phyloP scores from a whole-genome alignment of 2,113 vertebrate species.

The Megaleporinus macrocephalus region DNA sequence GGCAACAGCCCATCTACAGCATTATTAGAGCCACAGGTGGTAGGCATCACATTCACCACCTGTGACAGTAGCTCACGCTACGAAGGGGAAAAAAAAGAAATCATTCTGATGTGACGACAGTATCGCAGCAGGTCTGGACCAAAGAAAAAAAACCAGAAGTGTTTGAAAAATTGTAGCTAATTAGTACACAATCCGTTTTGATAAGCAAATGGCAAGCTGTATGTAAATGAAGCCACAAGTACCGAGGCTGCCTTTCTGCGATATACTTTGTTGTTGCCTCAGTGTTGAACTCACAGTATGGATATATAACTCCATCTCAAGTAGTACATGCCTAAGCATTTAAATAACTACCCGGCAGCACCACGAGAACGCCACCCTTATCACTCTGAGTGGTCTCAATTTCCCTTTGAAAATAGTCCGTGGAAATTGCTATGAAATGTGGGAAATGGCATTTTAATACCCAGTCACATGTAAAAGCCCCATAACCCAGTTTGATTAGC shows the following conservation, averaged over 20 bases:
- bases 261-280: not conserved
- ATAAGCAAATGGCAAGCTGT: constrained; percentile 5
- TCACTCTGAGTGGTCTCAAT: constrained; percentile 71
- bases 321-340: constrained; percentile 33
- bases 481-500: constrained; percentile 75
- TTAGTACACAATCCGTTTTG: constrained; percentile 9
- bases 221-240: not conserved
- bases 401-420: constrained; percentile 67
- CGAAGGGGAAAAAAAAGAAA: not conserved
- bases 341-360: constrained; percentile 63
- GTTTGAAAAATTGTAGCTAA: constrained; percentile 7
- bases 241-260: not conserved
- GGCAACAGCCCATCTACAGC: not conserved
- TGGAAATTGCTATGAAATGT: constrained; percentile 74
- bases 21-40: constrained; percentile 14
- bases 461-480: constrained; percentile 63
- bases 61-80: not conserved
- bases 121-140: not conserved
- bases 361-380: constrained; percentile 66
- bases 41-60: not conserved
- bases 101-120: not conserved
- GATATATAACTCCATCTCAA: constrained; percentile 37
- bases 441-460: constrained; percentile 65
- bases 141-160: not conserved
- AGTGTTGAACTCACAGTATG: constrained; percentile 6